Base-by-base conservation (phyloP, 2,113 vertebrate species). In the Zapus hudsonius region DNA sequence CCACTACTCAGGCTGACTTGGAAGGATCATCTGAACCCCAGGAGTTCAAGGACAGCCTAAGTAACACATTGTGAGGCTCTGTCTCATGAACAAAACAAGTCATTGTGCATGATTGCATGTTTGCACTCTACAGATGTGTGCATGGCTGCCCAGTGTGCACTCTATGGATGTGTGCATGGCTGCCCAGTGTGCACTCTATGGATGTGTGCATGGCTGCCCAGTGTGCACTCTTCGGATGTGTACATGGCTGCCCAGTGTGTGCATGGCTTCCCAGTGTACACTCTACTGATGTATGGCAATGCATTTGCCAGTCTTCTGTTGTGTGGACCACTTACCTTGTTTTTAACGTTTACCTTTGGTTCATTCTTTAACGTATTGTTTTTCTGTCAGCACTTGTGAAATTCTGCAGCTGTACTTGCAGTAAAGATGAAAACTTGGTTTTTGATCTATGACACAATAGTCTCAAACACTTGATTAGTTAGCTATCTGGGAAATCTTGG, bases 331-430 rank as follows among this genome's bases (percentile, higher is more conserved):
- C 38, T 59, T 36, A 69, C 33, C 20, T 70, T 82, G 47, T 79
- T 93, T n/a, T 55, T 42, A 22, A 3, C 20, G 63, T 81, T 83
- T 82, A 76, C 59, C 66, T 91, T 91, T 86, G n/a, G 7, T 57
- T 79, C 7, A 16, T 87, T 91, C 64, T 79, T 87, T 61, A 84
- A 23, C 78, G 42, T 70, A 75, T 75, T 81, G 73, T 57, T 89
- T 80, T 79, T 36, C 61, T 69, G 1, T 90, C 16, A 63, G 73
- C 73, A 66, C 15, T 84, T n/a, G 3, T 89, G 22, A 29, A 87
- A 91, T 87, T 93, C 36, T 92, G 29, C 2, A 61, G 19, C 20
- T 74, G 80, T 91, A 84, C 40, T 75, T 86, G 13, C 63, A 94
- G 0, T 61, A 83, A 84, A 66, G 76, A 25, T 94, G 78, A 88